A percentile compares a stretch with the other conserved stretches of the same genome.
phyloP scores from a whole-genome alignment of 1,140 invertebrate genomes.

The Psix sp. region DNA sequence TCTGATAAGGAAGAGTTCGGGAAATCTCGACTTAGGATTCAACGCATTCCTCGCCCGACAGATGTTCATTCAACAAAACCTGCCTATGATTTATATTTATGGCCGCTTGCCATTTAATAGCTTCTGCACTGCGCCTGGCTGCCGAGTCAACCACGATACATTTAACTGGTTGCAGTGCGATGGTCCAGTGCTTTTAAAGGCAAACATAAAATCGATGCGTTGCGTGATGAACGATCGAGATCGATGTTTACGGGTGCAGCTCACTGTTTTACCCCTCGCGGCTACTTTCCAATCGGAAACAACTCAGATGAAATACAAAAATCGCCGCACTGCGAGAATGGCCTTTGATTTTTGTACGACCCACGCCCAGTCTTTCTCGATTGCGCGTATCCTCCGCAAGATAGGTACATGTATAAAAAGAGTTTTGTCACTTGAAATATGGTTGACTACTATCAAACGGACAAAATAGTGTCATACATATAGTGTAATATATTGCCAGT shows the following conservation, averaged over 20 bases:
- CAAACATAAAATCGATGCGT: conserved; percentile 58
- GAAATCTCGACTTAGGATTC: conserved; percentile 17
- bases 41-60: conserved; percentile 34
- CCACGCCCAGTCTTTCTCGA: conserved; percentile 15
- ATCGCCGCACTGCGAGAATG: conserved; percentile 18
- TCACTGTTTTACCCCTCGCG: conserved; percentile 32
- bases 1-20: conserved; percentile 6
- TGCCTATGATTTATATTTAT: conserved; percentile 64
- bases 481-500: too few species aligned
- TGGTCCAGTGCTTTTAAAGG: conserved; percentile 32
- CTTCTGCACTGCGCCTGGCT: conserved; percentile 44
- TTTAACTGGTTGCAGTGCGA: conserved; percentile 14
- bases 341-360: conserved; percentile 23
- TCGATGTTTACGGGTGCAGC: conserved; percentile 53
- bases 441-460: conserved; percentile 6
- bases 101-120: conserved; percentile 60
- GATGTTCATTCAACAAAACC: conserved; percentile 47
- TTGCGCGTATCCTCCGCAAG: conserved; percentile 5
- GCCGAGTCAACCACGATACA: conserved; percentile 22
- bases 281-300: conserved; percentile 42
- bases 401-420: conserved; percentile 18
- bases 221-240: conserved; percentile 51
- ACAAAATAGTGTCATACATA: background rate
- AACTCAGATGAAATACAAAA: conserved; percentile 35
- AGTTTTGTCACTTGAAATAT: conserved; percentile 18